Base-by-base conservation (phyloP, 2,797 vertebrate genomes). In the Smutsia gigantea region DNA sequence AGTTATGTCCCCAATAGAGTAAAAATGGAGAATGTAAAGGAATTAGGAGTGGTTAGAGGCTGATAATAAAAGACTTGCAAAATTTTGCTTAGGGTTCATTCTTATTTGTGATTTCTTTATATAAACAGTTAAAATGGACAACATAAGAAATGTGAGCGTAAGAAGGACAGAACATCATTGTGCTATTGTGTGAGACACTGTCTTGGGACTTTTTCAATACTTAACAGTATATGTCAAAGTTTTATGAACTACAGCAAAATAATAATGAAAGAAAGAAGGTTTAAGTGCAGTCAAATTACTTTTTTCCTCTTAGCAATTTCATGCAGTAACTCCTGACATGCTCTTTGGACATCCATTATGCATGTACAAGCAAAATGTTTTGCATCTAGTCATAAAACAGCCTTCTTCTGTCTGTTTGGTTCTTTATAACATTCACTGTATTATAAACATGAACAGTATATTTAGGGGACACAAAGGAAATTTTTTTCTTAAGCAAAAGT, bases 181-280 rank as follows among this genome's bases (percentile, higher is more conserved):
- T 5, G 5, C 15, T 87, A 17, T 46, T n/a, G 29, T 49, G 21
- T 34, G 13, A 87, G 37, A 74, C 25, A 53, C 39, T 49, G 29
- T 18, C 23, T 74, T 57, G 19, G 77, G 71, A 93, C 5, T 17
- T 82, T 46, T 89, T 82, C 29, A 84, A 57, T 61, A 53, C 49
- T 69, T 57, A 72, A 59, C 49, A 66, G 59, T 21, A 21, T 6
- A 49, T 53, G 9, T 75, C 59, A 74, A 88, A 87, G 53, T 23
- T 94, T 79, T 83, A 57, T 19, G 51, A 94, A 74, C 19, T 66
- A 77, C 18, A 84, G 66, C 29, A 96, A 96, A 90, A 94, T 86
- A 81, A 69, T 74, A 93, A 90, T 49, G 8, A 27, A 93, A 3
- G n/a, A 63, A 78, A 74, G 64, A 89, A 97, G n/a, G 74, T 71